phyloP scores from a whole-genome alignment of 2,888 invertebrate genomes.

The Cordilura impudica region DNA sequence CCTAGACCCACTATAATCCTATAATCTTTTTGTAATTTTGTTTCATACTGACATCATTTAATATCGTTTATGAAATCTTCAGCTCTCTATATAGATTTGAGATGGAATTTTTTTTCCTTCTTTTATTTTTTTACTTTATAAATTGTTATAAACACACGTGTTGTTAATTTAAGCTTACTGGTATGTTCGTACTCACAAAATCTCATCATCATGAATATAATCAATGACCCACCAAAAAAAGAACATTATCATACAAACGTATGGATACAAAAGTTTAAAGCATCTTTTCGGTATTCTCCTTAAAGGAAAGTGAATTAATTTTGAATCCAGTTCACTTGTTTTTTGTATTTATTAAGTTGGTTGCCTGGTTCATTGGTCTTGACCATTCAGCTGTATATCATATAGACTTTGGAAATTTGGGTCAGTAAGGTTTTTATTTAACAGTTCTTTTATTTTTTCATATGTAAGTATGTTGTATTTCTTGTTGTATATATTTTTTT shows the following conservation, averaged over 20 bases:
- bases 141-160: constrained; percentile 48
- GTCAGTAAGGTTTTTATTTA: constrained; percentile 49
- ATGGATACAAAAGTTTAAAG: constrained; percentile 50
- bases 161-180: constrained; percentile 45
- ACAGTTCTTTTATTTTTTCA: constrained; percentile 1
- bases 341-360: neutral
- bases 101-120: neutral
- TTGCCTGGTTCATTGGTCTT: neutral
- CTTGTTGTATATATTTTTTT: neutral
- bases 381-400: constrained; percentile 10
- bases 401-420: constrained; percentile 48
- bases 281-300: constrained; percentile 39
- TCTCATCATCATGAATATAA: neutral
- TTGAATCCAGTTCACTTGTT: neutral
- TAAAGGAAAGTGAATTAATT: constrained; percentile 63
- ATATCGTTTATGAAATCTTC: constrained; percentile 27
- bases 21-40: neutral
- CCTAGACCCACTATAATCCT: neutral
- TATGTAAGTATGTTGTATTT: neutral
- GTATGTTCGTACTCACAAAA: neutral
- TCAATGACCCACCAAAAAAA: constrained; percentile 41
- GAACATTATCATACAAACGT: neutral
- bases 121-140: constrained; percentile 6
- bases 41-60: constrained; percentile 22
- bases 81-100: neutral